Conservation (phyloP, 2,888 invertebrate species). For the Tipula unca region DNA sequence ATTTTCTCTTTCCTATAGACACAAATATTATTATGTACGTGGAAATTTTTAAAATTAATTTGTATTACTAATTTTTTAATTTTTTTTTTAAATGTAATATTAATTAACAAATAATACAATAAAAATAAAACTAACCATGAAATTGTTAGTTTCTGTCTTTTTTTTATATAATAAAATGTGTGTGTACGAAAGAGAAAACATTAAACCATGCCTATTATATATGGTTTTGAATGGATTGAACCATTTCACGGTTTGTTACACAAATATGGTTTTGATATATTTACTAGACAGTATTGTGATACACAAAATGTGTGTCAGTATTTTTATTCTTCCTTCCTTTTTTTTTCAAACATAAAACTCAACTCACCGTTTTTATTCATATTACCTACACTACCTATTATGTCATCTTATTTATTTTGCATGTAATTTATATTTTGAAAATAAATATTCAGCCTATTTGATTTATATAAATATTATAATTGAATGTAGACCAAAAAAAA, state of each 20-base stretch:
- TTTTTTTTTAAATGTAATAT: no score
- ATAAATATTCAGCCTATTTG: neutral
- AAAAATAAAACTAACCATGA: no score
- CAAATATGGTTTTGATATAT: neutral
- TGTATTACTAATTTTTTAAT: neutral
- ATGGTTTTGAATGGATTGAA: no score
- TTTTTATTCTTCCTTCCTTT: neutral
- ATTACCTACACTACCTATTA: neutral
- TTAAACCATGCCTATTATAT: no score
- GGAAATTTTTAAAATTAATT: no score
- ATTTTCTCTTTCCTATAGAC: no score
- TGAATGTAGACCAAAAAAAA: neutral
- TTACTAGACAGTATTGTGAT: neutral
- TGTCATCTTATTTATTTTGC: neutral
- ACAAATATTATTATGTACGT: no score
- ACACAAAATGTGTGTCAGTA: neutral
- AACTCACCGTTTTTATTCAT: neutral
- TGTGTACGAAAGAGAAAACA: no score
- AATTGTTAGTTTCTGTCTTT: no score
- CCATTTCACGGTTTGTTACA: neutral
- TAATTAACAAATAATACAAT: no score
- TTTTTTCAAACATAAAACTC: neutral
- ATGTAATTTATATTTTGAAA: neutral
- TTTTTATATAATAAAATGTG: no score
- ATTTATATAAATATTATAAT: neutral